phyloP scores from a whole-genome alignment of 1,140 invertebrate genomes.

The Drosophila lacertosa region DNA sequence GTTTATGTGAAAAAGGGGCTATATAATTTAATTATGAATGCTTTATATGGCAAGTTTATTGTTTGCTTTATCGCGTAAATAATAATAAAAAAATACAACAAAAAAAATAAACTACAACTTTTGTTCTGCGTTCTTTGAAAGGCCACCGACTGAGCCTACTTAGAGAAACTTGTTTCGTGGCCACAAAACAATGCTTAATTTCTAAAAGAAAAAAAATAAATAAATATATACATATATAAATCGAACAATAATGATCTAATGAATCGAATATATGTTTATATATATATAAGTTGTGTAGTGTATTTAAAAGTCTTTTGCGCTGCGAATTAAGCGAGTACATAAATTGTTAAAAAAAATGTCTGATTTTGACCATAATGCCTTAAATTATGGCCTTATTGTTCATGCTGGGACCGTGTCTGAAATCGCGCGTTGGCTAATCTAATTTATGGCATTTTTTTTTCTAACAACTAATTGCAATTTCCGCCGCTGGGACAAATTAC shows the following conservation, averaged over 20 bases:
- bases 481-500: constrained; percentile 61
- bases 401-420: constrained; percentile 15
- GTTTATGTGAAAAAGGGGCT: constrained; percentile 41
- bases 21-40: constrained; percentile 82
- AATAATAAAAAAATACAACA: constrained; percentile 6
- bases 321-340: constrained; percentile 68
- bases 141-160: constrained; percentile 47
- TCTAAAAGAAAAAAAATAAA: constrained; percentile 27
- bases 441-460: constrained; percentile 74
- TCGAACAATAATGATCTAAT: constrained; percentile 71
- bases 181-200: constrained; percentile 62
- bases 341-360: constrained; percentile 77
- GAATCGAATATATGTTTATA: constrained; percentile 57
- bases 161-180: constrained; percentile 60
- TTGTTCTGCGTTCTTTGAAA: constrained; percentile 69
- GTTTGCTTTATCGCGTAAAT: constrained; percentile 63
- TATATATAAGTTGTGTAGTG: constrained; percentile 10
- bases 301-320: constrained; percentile 53
- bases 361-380: constrained; percentile 76
- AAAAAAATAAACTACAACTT: constrained; percentile 38
- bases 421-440: constrained; percentile 67
- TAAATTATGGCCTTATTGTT: constrained; percentile 80
- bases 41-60: constrained; percentile 77
- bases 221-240: constrained; percentile 36
- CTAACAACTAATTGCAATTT: constrained; percentile 77